A percentile compares a stretch with the other conserved stretches of the same genome.
Conservation (phyloP, 2,888 invertebrate species). For the Lithosia quadra region DNA sequence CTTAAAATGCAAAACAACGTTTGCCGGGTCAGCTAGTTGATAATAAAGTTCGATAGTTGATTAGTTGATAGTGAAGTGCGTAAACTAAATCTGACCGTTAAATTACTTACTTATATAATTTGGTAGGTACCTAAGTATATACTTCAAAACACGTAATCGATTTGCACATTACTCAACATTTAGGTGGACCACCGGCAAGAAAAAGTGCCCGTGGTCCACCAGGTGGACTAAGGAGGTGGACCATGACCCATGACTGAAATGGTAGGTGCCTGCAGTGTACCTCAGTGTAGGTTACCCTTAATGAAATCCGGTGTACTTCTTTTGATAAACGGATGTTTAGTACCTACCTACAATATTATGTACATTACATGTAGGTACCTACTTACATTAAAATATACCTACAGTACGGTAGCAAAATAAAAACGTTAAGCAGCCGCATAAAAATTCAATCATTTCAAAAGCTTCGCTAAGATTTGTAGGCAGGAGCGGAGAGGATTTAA, state of each 20-base stretch:
- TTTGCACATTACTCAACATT: background rate
- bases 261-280: too few relatives aligned
- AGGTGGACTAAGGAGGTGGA: background rate
- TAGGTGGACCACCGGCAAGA: background rate
- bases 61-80: too few relatives aligned
- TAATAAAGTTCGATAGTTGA: too few relatives aligned
- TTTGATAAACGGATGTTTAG: conserved; percentile 32
- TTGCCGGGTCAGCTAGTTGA: too few relatives aligned
- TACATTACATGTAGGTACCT: too few relatives aligned
- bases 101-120: background rate
- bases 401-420: conserved; percentile 38
- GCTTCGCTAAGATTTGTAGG: conserved; percentile 63
- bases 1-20: too few relatives aligned
- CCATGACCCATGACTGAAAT: too few relatives aligned
- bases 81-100: background rate
- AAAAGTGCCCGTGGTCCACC: background rate
- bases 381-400: conserved; percentile 26
- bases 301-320: too few relatives aligned
- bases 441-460: conserved; percentile 71
- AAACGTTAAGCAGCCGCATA: conserved; percentile 52
- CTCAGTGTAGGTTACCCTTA: too few relatives aligned
- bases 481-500: conserved; percentile 51
- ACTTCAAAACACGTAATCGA: conserved; percentile 1
- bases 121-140: too few relatives aligned
- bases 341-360: too few relatives aligned